phyloP scores from a whole-genome alignment of 2,113 vertebrate species.

The Ceyx margarethae region DNA sequence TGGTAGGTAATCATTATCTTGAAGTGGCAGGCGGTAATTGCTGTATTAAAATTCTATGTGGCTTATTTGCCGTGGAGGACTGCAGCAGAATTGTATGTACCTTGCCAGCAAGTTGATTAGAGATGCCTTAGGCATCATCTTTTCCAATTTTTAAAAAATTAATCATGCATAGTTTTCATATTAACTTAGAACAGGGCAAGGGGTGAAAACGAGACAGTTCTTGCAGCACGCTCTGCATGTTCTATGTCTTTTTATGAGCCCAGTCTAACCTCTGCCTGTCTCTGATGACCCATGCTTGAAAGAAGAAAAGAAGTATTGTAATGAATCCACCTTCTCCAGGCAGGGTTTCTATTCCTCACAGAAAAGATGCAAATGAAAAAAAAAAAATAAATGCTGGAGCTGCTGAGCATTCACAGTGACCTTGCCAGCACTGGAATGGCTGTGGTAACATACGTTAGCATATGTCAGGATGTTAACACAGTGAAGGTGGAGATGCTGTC shows the following conservation, averaged over 20 bases:
- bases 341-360: not conserved
- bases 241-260: not conserved
- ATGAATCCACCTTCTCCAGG: not conserved
- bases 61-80: not conserved
- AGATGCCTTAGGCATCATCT: constrained; percentile 22
- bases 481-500: not conserved
- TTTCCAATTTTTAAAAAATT: constrained; percentile 35
- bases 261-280: not conserved
- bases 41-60: constrained; percentile 45
- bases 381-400: not conserved
- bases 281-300: not conserved
- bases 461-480: not conserved
- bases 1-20: constrained; percentile 19
- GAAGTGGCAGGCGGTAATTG: constrained; percentile 41
- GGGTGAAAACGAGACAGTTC: not conserved
- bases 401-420: not conserved
- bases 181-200: not conserved
- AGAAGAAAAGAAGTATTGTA: not conserved
- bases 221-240: not conserved
- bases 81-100: not conserved
- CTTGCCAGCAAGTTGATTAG: constrained; percentile 21
- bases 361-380: not conserved
- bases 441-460: fast-evolving
- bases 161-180: not conserved
- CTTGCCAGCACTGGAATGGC: not conserved